Conservation (phyloP, 23 tunicate species). For the Styela plicata region DNA sequence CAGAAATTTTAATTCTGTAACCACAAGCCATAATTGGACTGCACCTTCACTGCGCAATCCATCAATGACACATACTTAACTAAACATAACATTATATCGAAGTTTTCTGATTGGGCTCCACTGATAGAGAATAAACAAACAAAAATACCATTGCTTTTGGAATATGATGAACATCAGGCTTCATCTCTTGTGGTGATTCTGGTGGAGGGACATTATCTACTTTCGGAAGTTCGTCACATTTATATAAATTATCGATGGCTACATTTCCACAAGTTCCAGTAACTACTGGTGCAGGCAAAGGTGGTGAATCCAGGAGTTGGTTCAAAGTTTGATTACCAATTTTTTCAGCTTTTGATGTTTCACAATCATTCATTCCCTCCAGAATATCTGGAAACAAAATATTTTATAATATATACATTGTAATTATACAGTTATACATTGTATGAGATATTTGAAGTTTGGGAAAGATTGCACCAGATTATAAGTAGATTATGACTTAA, state of each 20-base stretch:
- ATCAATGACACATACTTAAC: too few species aligned
- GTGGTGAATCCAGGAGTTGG: slow-evolving; percentile 72
- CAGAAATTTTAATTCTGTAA: too few species aligned
- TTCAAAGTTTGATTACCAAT: slow-evolving; percentile 58
- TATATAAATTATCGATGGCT: background rate
- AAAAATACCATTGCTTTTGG: slow-evolving; percentile 2
- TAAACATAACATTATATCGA: too few species aligned
- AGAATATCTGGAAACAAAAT: background rate
- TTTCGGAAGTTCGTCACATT: background rate
- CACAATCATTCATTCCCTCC: background rate
- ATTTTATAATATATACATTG: too few species aligned
- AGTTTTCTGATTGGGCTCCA: too few species aligned
- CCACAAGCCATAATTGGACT: too few species aligned
- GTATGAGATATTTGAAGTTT: too few species aligned
- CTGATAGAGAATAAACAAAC: background rate
- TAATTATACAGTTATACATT: too few species aligned
- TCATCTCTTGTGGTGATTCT: slow-evolving; percentile 57
- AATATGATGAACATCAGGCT: slow-evolving; percentile 36
- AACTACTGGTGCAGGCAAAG: background rate
- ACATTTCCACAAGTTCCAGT: background rate
- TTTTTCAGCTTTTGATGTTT: slow-evolving; percentile 2
- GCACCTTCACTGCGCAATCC: too few species aligned
- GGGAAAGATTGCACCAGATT: too few species aligned
- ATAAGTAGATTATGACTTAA: too few species aligned
- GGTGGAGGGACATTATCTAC: slow-evolving; percentile 19